Evolutionary conservation across 2,888 invertebrate species (phyloP).

Genomic region (Cheilosia grossa): DNA sequence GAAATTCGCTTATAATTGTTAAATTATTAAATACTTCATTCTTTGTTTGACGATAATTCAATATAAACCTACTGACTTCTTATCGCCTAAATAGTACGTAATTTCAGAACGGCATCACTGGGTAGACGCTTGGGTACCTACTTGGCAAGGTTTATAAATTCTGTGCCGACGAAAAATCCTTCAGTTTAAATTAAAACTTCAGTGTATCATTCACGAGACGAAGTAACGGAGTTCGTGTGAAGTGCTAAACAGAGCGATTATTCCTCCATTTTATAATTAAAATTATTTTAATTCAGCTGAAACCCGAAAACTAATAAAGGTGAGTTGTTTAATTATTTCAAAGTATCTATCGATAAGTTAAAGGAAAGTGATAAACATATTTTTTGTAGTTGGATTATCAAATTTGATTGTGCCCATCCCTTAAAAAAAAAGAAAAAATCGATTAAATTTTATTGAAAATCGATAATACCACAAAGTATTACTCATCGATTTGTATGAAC

Average conservation of each 20-base stretch:
- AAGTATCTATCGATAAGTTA: no score
- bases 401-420: no score
- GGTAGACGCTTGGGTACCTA: constrained; percentile 14
- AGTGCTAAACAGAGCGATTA: constrained; percentile 44
- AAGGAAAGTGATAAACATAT: no score
- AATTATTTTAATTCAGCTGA: constrained; percentile 36
- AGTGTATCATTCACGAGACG: not conserved
- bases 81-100: no score
- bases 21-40: no score
- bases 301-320: constrained; percentile 36
- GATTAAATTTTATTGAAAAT: no score
- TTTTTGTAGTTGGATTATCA: no score
- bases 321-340: constrained; percentile 3
- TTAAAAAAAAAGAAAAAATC: no score
- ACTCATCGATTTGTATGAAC: no score
- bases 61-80: not conserved
- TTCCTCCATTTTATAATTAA: constrained; percentile 30
- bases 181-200: constrained; percentile 37
- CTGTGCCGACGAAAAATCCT: constrained; percentile 15
- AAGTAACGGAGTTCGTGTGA: constrained; percentile 51
- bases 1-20: no score
- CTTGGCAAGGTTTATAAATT: constrained; percentile 50
- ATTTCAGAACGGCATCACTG: constrained; percentile 25
- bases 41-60: no score
- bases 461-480: no score